Percentiles rank a stretch among this genome's conserved stretches.
Conservation (phyloP, 2,797 vertebrate species). For the Sus cebifrons region DNA sequence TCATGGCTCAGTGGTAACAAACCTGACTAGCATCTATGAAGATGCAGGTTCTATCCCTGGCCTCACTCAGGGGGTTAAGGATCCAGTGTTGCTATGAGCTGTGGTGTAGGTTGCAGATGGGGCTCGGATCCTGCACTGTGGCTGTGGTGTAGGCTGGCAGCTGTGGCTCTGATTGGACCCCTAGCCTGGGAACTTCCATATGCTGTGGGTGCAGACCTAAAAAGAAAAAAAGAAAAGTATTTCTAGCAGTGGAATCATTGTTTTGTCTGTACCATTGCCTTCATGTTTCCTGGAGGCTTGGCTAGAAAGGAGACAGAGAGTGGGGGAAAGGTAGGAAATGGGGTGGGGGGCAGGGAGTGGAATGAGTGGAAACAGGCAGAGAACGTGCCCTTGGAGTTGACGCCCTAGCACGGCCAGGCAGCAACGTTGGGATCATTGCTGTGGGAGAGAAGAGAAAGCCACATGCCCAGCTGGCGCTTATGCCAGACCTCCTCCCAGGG, state of each 20-base stretch:
- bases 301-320: slow-evolving; percentile 40
- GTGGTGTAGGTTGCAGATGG: too few species aligned
- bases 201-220: too few species aligned
- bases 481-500: slow-evolving; percentile 70
- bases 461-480: not conserved
- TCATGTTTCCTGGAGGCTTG: not conserved
- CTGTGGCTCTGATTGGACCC: too few species aligned
- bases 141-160: too few species aligned
- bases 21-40: too few species aligned
- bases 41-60: too few species aligned
- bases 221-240: not conserved
- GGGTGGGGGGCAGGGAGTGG: not conserved
- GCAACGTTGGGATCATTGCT: slow-evolving; percentile 68
- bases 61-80: too few species aligned
- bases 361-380: slow-evolving; percentile 69
- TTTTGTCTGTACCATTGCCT: not conserved
- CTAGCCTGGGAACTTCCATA: too few species aligned
- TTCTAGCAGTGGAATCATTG: not conserved
- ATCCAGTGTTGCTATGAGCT: too few species aligned
- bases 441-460: slow-evolving; percentile 46
- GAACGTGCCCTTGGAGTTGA: slow-evolving; percentile 76
- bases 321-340: slow-evolving; percentile 66
- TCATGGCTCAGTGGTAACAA: too few species aligned
- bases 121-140: too few species aligned
- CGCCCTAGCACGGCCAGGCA: slow-evolving; percentile 67